Base-by-base conservation (phyloP, 2,113 vertebrate genomes). In the Aix galericulata region DNA sequence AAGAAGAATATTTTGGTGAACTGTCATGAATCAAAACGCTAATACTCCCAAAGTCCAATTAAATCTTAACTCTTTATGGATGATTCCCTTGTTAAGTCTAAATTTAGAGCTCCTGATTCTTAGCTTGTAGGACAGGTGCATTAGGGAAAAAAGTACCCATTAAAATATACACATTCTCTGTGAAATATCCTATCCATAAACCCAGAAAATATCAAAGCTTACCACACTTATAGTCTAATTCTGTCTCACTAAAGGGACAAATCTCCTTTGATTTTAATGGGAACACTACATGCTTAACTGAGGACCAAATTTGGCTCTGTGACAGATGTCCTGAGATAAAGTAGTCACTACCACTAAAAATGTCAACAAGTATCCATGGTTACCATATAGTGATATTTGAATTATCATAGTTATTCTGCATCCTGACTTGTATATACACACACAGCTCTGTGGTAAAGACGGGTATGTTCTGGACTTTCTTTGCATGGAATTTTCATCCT, bases 261-360 rank as follows among this genome's bases (percentile, higher is more conserved):
- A 93, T 40, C 50, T 88, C 90, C 62, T 89, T 79, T 79, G 86
- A 82, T 92, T 94, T 95, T 93, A 92, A 84, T 92, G 88, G 82
- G 80, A 96, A 94, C 69, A 21, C 90, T 88, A 84, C 66, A 93
- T 80, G 58, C 81, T 86, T 86, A 93, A 87, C 86, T 36, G 76
- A 17, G 83, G 94, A 87, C 94, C 95, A 92, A 96, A 97, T 97
- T 14, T 97, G 95, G 95, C 96, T 96, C 92, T 48, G 83, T 96
- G 93, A 97, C 96, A 96, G 96, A 96, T 95, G 95, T 96, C 95
- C 96, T 89, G 92, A 96, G 86, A 95, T 92, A 92, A 96, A 94
- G 86, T 53, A 96, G 83, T 95, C 94, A 89, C 77, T 94, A 79
- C 38, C 86, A 94, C 91, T 95, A 95, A 96, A 97, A 89, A 96